Base-by-base conservation (phyloP, 1,140 invertebrate species). In the Catajapyx aquilonaris region DNA sequence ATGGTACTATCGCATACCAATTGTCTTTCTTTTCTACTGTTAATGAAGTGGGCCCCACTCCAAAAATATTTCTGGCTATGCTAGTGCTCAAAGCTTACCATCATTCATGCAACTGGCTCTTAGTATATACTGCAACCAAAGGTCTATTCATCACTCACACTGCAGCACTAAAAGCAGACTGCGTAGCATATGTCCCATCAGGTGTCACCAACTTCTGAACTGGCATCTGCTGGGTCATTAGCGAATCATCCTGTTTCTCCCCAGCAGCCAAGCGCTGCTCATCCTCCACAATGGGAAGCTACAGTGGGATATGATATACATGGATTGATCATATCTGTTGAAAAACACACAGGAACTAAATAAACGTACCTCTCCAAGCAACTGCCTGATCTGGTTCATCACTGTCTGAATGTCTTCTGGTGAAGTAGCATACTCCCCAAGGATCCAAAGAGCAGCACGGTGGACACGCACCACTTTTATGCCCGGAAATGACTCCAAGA, bases 111-210 rank as follows among this genome's bases (percentile, higher is more conserved):
- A n/a, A n/a, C n/a, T n/a, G n/a, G n/a, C n/a, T n/a, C 11, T 31
- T 20, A 37, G 5, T 20, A 21, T n/a, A 28, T 15, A 31, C 20
- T 42, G 2, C 16, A 28, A 36, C 25, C 33, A 30, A 9, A 5
- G n/a, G 23, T n/a, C 38, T 38, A 33, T 41, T 40, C 19, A 28
- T 37, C 39, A 62, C 69, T 60, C 53, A 74, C 68, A 66, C 61
- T 4, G 71, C 60, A 41, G 85, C 64, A 52, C 79, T 93, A 55
- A 98, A 94, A 34, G 87, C 90, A 46, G 87, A 95, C 57, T 99
- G 94, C 3, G 88, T 84, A 20, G 91, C 94, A 56, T 99, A 99
- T 3, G 94, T 96, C 31, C 95, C 95, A 66, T 99, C 94, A 19
- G 87, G 90, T 23, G 88, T 94, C n/a, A 95, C 85, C 21, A 85